These are phyloP conservation scores for Enteromius afrohamiltoni DNA, from an alignment of 2,797 vertebrate genomes.

Conservation along the genomic window DNA sequence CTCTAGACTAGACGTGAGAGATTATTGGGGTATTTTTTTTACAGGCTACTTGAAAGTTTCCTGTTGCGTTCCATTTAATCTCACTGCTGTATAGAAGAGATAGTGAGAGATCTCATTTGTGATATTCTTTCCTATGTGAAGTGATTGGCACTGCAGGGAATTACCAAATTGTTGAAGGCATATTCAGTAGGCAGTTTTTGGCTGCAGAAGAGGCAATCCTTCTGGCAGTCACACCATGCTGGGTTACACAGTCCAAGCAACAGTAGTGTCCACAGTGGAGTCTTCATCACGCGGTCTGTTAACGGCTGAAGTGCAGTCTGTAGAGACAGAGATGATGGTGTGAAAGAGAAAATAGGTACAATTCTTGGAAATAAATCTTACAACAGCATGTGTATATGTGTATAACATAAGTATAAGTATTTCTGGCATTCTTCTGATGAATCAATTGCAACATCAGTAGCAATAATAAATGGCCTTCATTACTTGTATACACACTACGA, in stretches of 20 bases:
- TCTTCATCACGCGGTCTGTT: constrained; percentile 80
- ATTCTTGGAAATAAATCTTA: not conserved
- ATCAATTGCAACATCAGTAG: not conserved
- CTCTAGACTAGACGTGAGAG: not conserved
- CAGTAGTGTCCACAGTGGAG: constrained; percentile 82
- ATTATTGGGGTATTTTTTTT: not conserved
- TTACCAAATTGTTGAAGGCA: constrained; percentile 86
- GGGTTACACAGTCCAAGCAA: constrained; percentile 85
- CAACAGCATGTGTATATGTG: not conserved
- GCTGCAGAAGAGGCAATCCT: constrained; percentile 87
- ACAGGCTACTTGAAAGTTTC: not conserved
- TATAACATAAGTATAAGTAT: not conserved
- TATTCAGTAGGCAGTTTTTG: constrained; percentile 78
- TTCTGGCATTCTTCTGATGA: not conserved
- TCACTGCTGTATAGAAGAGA: not conserved
- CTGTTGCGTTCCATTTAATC: not conserved
- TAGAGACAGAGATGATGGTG: constrained; percentile 16
- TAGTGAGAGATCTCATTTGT: not conserved
- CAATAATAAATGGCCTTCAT: not conserved
- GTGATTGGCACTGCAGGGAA: constrained; percentile 46
- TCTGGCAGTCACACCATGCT: constrained; percentile 82
- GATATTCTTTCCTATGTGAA: not conserved
- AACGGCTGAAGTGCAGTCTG: constrained; percentile 11
- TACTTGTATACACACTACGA: not conserved
- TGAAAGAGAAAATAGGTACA: constrained; percentile 1